Conservation (phyloP, 2,113 vertebrate species). For the Caloenas nicobarica region DNA sequence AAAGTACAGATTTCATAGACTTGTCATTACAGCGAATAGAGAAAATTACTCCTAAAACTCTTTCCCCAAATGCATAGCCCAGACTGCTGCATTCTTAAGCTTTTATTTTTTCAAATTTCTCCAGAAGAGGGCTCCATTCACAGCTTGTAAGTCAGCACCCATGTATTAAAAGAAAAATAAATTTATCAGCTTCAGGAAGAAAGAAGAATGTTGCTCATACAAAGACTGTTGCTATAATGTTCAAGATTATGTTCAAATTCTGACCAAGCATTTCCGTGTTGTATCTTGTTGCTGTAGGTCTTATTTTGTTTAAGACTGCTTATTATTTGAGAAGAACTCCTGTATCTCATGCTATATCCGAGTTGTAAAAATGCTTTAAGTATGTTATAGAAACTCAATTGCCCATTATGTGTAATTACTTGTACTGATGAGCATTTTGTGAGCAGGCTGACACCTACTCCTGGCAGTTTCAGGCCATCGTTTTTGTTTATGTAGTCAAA, state of each 20-base stretch:
- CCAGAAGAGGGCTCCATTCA: constrained; percentile 84
- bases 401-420: not conserved
- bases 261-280: not conserved
- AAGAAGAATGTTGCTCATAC: not conserved
- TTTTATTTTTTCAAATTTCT: constrained; percentile 66
- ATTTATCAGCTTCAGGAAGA: not conserved
- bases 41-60: not conserved
- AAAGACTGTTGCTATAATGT: not conserved
- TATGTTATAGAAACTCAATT: not conserved
- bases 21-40: not conserved
- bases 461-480: not conserved
- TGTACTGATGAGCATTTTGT: not conserved
- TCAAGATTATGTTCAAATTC: not conserved
- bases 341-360: not conserved
- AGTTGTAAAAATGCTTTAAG: not conserved
- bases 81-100: not conserved
- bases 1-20: not conserved
- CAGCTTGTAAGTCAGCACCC: constrained; percentile 67
- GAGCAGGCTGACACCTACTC: not conserved
- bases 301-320: not conserved
- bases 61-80: not conserved
- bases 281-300: not conserved
- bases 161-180: constrained; percentile 36
- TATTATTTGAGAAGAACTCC: not conserved
- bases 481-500: not conserved